These are phyloP conservation scores for Chiloscyllium punctatum DNA, from an alignment of 2,797 vertebrate species.

Conservation along the genomic window DNA sequence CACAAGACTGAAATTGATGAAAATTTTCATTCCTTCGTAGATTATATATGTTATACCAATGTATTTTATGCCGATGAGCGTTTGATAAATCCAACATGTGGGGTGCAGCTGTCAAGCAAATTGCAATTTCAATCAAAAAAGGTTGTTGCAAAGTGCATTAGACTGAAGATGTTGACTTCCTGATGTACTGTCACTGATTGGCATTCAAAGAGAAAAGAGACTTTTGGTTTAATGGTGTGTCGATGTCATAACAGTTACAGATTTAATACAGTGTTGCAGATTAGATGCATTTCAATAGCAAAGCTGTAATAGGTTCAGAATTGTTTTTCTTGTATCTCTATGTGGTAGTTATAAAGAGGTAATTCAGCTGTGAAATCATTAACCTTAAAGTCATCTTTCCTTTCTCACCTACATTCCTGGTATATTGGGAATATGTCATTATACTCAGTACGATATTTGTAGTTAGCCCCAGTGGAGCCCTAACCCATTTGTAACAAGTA, in stretches of 20 bases:
- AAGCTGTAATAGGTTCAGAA: constrained; percentile 36
- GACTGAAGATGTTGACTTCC: constrained; percentile 14
- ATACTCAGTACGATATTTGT: constrained; percentile 11
- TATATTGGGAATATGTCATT: constrained; percentile 34
- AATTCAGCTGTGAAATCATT: constrained; percentile 39
- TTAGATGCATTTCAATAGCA: constrained; percentile 31
- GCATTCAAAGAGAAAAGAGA: constrained; percentile 31
- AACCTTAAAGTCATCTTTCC: constrained; percentile 36
- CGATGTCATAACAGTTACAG: constrained; percentile 35
- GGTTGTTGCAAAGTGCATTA: constrained; percentile 22
- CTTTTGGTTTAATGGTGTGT: constrained; percentile 30
- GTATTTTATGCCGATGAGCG: neutral
- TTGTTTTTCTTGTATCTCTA: constrained; percentile 36
- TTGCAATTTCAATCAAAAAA: constrained; percentile 27
- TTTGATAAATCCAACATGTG: neutral
- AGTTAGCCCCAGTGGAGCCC: constrained; percentile 22
- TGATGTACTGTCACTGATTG: constrained; percentile 31
- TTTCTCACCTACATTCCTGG: constrained; percentile 18
- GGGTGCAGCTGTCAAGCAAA: neutral
- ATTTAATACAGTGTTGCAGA: constrained; percentile 25
- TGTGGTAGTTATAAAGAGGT: constrained; percentile 38
- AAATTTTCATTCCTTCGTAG: neutral
- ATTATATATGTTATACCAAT: neutral
- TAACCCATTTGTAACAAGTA: constrained; percentile 20
- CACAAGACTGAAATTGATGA: neutral